phyloP scores from a whole-genome alignment of 1,140 invertebrate genomes.

The Himalopsyche phryganea region DNA sequence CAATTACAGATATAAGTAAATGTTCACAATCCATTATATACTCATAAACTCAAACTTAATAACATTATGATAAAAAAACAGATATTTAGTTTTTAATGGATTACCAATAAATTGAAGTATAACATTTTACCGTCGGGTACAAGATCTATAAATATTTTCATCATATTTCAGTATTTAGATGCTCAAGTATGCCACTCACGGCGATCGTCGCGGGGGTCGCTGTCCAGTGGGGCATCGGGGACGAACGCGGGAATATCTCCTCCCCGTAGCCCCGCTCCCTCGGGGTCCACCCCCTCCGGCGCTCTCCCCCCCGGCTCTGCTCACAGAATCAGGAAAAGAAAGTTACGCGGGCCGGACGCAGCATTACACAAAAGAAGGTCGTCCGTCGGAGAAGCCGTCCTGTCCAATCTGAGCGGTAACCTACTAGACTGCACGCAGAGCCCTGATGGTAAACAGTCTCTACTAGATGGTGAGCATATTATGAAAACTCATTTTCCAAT shows the following conservation, averaged over 20 bases:
- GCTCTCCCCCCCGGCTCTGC: conserved; percentile 35
- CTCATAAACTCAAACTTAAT: too few species aligned
- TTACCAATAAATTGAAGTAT: too few species aligned
- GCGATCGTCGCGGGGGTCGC: conserved; percentile 56
- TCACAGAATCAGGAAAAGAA: conserved; percentile 63
- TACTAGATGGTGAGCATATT: conserved; percentile 52
- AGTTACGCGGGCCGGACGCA: conserved; percentile 61
- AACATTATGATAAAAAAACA: too few species aligned
- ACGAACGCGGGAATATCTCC: conserved; percentile 34
- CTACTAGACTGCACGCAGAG: conserved; percentile 82
- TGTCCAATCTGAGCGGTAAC: conserved; percentile 80
- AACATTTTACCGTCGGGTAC: too few species aligned
- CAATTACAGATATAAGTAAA: too few species aligned
- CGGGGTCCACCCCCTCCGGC: conserved; percentile 17
- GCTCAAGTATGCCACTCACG: conserved; percentile 55
- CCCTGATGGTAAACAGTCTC: conserved; percentile 65
- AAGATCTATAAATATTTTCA: too few species aligned
- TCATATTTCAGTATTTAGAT: conserved; percentile 56
- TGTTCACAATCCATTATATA: too few species aligned
- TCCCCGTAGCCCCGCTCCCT: conserved; percentile 19
- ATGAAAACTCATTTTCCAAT: too few species aligned
- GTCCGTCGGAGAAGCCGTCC: conserved; percentile 75
- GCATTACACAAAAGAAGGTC: conserved; percentile 71
- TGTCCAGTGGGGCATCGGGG: conserved; percentile 45
- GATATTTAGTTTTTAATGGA: too few species aligned